Evolutionary conservation across 2,797 vertebrate genomes (phyloP).

Genomic region (Tadarida brasiliensis): DNA sequence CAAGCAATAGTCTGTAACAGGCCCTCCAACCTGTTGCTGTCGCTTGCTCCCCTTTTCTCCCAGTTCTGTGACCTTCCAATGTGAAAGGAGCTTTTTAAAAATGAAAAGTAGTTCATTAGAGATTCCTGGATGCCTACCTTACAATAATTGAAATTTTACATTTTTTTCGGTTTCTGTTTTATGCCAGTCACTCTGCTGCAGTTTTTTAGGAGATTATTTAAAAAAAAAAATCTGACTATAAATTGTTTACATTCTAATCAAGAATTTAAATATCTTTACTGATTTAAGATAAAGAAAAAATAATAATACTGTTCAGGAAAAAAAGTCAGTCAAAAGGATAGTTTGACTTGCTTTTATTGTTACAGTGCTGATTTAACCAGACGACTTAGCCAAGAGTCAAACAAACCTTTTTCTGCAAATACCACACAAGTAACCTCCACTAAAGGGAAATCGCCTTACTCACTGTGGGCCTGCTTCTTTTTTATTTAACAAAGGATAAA

Average conservation of each 20-base stretch:
- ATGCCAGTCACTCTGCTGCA: not conserved
- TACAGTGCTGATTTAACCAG: not conserved
- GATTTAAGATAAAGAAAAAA: slow-evolving; percentile 12
- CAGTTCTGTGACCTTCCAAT: not conserved
- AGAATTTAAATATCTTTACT: slow-evolving; percentile 48
- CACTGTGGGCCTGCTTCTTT: not conserved
- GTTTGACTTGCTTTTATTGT: slow-evolving; percentile 11
- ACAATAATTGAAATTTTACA: slow-evolving; percentile 28
- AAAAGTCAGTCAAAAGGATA: not conserved
- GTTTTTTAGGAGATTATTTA: not conserved
- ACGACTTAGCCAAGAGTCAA: not conserved
- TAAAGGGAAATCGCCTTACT: not conserved
- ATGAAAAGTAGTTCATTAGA: not conserved
- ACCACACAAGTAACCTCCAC: slow-evolving; percentile 10
- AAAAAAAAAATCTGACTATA: slow-evolving; percentile 16
- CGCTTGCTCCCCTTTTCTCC: not conserved
- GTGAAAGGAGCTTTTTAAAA: slow-evolving; percentile 22
- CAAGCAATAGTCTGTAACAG: not conserved
- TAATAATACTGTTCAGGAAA: slow-evolving; percentile 14
- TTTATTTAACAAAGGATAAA: not conserved
- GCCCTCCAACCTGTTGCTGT: not conserved
- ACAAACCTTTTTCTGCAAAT: slow-evolving; percentile 15
- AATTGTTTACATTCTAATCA: slow-evolving; percentile 35
- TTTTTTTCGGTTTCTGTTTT: not conserved
- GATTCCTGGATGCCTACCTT: not conserved